Evolutionary conservation across 2,888 invertebrate species (phyloP), one percentile per base, ranked within the genome.

Genomic region (Tryphoninae sp.): DNA sequence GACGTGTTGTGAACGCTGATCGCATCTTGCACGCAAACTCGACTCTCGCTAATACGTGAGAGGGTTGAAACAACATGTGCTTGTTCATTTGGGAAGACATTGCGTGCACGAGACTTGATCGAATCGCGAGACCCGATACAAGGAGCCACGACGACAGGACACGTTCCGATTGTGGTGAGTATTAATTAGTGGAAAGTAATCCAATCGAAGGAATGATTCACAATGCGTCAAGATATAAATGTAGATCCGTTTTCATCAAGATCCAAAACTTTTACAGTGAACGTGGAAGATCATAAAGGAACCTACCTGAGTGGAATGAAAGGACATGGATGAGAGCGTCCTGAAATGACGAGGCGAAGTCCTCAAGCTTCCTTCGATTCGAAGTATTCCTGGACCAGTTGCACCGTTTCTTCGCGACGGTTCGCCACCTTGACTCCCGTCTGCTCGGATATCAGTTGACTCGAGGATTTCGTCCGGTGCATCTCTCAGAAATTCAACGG

Each of bases 161-260:
- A 59, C 59, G 13, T 71, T 65, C 49, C 40, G 49, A 75, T 80
- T 71, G 49, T 45, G 74, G 75, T 65, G 51, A 45, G 69, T 23
- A 61, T 72, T 67, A 51, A 78, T 78, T 73, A 78, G 58, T 16
- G 45, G 40, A 62, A 68, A 77, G 68, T 77, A 77, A 77, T 77
- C 69, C 76, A 51, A 19, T 11, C 16, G 61, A 33, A 69, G 59
- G n/a, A 62, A 62, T 22, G 75, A 23, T 68, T 61, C 67, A 8
- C 13, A n/a, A 26, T 7, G 26, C 13, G 13, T 16, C 19, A 11
- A 11, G 62, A 53, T 51, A 40, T n/a, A 8, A 2, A 6, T 22
- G 40, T 19, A 65, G 7, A 1, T 7, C 4, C 49, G 16, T 49
- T 61, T 59, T 61, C 8, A 61, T 22, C 26, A n/a, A 9, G 3